These are phyloP conservation scores for Perca fluviatilis DNA, from an alignment of 2,113 vertebrate genomes.

Conservation along the genomic window DNA sequence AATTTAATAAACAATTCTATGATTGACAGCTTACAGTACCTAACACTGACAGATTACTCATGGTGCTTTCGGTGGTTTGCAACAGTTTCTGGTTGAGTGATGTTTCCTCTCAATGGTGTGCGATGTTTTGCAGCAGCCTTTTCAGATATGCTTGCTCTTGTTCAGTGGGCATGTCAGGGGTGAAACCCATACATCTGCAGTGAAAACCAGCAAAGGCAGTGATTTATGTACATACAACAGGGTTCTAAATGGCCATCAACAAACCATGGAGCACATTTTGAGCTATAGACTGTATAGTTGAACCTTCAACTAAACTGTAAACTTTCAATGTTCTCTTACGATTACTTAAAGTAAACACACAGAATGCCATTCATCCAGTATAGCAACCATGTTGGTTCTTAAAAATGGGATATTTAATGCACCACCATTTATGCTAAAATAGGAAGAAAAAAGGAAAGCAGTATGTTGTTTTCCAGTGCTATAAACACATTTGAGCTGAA, in stretches of 20 bases:
- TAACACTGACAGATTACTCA: slow-evolving; percentile 9
- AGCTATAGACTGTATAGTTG: neutral
- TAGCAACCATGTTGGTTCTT: neutral
- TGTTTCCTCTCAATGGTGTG: neutral
- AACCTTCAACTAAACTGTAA: neutral
- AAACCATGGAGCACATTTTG: neutral
- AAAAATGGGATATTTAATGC: neutral
- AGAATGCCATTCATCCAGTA: neutral
- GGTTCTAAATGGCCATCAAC: slow-evolving; percentile 4
- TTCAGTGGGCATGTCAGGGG: slow-evolving; percentile 7
- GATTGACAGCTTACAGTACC: slow-evolving; percentile 3
- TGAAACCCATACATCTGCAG: slow-evolving; percentile 20
- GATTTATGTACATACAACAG: slow-evolving; percentile 25
- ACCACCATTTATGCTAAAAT: neutral
- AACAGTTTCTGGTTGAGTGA: slow-evolving; percentile 20
- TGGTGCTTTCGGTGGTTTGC: neutral
- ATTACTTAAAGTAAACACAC: neutral
- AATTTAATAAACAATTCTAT: slow-evolving; percentile 7
- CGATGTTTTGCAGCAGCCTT: slow-evolving; percentile 1
- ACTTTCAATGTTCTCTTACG: neutral
- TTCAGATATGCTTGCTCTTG: slow-evolving; percentile 7
- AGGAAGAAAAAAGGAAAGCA: neutral
- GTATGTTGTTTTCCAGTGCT: neutral
- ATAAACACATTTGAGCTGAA: neutral
- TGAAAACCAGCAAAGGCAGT: slow-evolving; percentile 8